These are phyloP conservation scores for Pseudobourletiella spinata DNA, from an alignment of 1,140 invertebrate species.

Conservation along the genomic window DNA sequence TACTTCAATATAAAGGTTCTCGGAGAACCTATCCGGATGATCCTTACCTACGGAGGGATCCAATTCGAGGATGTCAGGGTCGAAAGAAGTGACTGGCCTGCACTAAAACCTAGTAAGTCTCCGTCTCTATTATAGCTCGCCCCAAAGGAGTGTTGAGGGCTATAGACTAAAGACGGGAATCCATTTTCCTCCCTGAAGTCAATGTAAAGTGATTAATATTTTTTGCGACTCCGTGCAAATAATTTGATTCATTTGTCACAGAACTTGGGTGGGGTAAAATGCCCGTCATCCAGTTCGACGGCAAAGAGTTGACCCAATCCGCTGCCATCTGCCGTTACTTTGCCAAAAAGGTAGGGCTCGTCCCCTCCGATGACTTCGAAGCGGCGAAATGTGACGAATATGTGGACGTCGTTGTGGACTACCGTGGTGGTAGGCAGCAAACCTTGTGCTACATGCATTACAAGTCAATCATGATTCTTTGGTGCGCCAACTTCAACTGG, in stretches of 20 bases:
- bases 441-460: no score
- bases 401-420: constrained; percentile 46
- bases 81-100: constrained; percentile 48
- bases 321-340: constrained; percentile 39
- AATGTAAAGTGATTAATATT: no score
- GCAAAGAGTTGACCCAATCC: constrained; percentile 11
- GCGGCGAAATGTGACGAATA: constrained; percentile 52
- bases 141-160: not conserved
- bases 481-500: no score
- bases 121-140: not conserved
- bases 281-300: not conserved
- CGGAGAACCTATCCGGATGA: constrained; percentile 27
- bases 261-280: constrained; percentile 12
- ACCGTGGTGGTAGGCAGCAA: constrained; percentile 11
- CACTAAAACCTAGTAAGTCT: constrained; percentile 43
- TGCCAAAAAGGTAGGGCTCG: constrained; percentile 50
- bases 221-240: no score
- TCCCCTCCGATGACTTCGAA: constrained; percentile 54
- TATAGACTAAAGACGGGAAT: no score
- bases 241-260: not conserved
- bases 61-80: constrained; percentile 52
- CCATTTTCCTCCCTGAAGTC: no score
- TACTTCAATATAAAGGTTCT: constrained; percentile 23
- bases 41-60: constrained; percentile 39
- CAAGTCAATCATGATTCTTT: no score